A percentile compares a stretch with the other conserved stretches of the same genome.
Conservation (phyloP, 2,797 vertebrate genomes). For the Kryptopterus vitreolus region DNA sequence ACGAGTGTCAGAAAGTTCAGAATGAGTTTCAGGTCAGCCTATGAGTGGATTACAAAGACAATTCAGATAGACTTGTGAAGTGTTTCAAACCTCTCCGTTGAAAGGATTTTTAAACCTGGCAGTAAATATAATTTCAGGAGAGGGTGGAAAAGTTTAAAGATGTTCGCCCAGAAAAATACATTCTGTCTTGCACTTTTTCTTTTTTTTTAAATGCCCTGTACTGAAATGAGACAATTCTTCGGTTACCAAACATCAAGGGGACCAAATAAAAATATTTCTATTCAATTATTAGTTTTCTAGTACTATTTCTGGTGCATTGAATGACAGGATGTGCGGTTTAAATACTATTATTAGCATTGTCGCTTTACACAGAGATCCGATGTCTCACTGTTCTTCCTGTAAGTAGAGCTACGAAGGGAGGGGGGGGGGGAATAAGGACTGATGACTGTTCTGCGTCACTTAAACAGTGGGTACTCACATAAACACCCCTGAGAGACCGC, state of each 20-base stretch:
- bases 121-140: constrained; percentile 1
- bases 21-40: neutral
- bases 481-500: constrained; percentile 18
- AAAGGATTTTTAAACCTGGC: neutral
- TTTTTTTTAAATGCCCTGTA: neutral
- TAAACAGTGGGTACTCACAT: constrained; percentile 39
- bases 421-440: neutral
- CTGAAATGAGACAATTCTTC: neutral
- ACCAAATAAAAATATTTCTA: neutral
- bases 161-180: neutral
- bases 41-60: neutral
- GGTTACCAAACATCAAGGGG: neutral
- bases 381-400: neutral
- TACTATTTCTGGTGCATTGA: neutral
- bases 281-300: neutral
- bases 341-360: neutral
- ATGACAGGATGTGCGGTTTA: neutral
- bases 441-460: constrained; percentile 30
- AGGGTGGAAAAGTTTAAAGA: neutral
- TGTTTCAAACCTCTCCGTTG: neutral
- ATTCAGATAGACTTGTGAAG: neutral
- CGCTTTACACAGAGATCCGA: neutral
- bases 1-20: neutral
- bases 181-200: neutral
- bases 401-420: neutral